phyloP scores from a whole-genome alignment of 2,113 vertebrate genomes.

The Phaetusa simplex region DNA sequence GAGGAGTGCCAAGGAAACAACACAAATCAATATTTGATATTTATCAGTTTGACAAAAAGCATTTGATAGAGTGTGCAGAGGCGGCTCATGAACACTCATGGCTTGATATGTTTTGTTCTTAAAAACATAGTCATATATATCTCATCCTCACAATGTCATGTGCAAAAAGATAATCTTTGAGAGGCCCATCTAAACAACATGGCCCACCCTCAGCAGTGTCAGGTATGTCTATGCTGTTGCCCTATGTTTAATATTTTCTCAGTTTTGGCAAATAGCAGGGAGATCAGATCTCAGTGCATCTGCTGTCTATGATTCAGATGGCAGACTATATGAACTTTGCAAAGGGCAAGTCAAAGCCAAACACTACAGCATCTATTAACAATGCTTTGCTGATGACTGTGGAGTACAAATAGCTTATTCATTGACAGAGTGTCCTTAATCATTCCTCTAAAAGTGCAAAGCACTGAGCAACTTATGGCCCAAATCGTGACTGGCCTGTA shows the following conservation, averaged over 20 bases:
- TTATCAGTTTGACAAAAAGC: constrained; percentile 61
- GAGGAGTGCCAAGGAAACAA: constrained; percentile 46
- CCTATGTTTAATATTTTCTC: neutral
- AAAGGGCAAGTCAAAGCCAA: constrained; percentile 59
- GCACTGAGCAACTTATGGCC: constrained; percentile 11
- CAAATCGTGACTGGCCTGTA: constrained; percentile 22
- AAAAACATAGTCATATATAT: neutral
- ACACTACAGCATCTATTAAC: constrained; percentile 39
- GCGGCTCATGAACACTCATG: neutral
- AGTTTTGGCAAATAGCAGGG: neutral
- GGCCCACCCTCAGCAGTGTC: neutral
- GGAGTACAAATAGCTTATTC: constrained; percentile 37
- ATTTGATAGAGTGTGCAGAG: neutral
- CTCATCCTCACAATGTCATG: neutral
- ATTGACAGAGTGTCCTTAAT: constrained; percentile 17
- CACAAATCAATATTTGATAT: constrained; percentile 50
- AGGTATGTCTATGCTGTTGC: neutral
- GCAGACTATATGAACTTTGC: constrained; percentile 11
- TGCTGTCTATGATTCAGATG: constrained; percentile 46
- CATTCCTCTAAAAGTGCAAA: constrained; percentile 19
- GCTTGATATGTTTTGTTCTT: neutral
- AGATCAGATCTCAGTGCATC: neutral
- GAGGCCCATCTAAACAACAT: neutral
- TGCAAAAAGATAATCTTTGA: neutral
- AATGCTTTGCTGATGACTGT: constrained; percentile 33